Base-by-base conservation (phyloP, 2,113 vertebrate genomes). In the Phocoena phocoena region DNA sequence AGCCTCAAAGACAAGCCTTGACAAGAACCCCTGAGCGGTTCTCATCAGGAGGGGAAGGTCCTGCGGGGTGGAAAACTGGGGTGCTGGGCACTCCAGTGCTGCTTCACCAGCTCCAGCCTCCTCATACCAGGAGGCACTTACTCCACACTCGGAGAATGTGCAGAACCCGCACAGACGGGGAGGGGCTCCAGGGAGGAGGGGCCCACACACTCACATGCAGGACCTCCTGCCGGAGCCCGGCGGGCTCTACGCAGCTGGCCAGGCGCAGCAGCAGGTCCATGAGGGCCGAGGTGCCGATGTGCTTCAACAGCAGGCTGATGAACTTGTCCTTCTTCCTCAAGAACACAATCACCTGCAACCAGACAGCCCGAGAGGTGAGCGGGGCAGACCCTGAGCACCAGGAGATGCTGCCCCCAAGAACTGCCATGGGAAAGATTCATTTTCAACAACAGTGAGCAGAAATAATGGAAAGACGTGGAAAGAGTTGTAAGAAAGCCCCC, bases 181-280 rank as follows among this genome's bases (percentile, higher is more conserved):
- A 31, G 17, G 2, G 50, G n/a, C 36, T 38, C 18, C 0, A 11
- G 26, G 10, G 13, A 44, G 15, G 21, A 15, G 47, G 63, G 26
- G 50, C 60, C n/a, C 74, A 17, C 74, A 0, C 11, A 81, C 99
- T 99, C 98, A 99, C 99, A 8, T 99, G 99, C 3, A 99, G 99
- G 50, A 99, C 99, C 23, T 99, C 99, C 98, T 99, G 99, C 92
- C 99, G 99, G 28, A 99, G 99, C 3, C 98, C 98, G 0, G 98
- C 98, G 0, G 99, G 99, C 98, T 99, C 99, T 98, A 99, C 99
- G 14, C 99, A 99, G 98, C 99, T 99, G 98, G 99, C 99, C 36
- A 99, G 99, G 25, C 99, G 99, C 83, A 99, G 99, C 92, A 99
- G 98, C 74, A 99, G 98, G 98, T 99, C 99, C 99, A 99, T 99